phyloP scores from a whole-genome alignment of 2,888 invertebrate genomes.

The Ennomos quercinarius region DNA sequence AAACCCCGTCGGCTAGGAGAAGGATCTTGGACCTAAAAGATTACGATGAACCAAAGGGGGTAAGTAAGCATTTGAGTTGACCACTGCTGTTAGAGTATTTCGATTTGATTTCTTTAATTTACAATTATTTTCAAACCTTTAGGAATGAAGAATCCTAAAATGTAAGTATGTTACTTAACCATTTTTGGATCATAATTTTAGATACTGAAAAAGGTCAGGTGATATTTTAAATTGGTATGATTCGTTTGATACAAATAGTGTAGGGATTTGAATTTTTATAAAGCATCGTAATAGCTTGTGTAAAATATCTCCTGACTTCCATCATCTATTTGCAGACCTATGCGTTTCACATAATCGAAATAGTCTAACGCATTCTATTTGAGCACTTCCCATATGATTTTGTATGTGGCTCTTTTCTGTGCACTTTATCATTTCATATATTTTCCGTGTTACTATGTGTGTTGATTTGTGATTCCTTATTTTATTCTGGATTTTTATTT shows the following conservation, averaged over 20 bases:
- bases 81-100: slow-evolving; percentile 19
- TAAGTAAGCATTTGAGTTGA: slow-evolving; percentile 55
- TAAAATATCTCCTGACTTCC: too few relatives aligned
- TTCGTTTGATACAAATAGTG: too few relatives aligned
- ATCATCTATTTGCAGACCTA: too few relatives aligned
- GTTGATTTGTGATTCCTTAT: slow-evolving; percentile 5
- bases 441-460: slow-evolving; percentile 21
- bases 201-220: too few relatives aligned
- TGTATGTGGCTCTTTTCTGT: slow-evolving; percentile 47
- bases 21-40: slow-evolving; percentile 67
- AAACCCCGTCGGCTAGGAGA: slow-evolving; percentile 70
- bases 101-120: slow-evolving; percentile 13
- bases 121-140: not conserved
- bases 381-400: slow-evolving; percentile 20
- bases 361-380: slow-evolving; percentile 13
- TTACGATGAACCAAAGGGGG: slow-evolving; percentile 71
- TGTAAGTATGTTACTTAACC: too few relatives aligned
- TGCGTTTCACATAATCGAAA: slow-evolving; percentile 8
- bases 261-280: too few relatives aligned
- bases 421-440: slow-evolving; percentile 42
- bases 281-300: too few relatives aligned
- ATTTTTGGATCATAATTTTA: too few relatives aligned
- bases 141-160: too few relatives aligned
- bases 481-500: not conserved
- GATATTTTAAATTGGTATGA: too few relatives aligned